A percentile compares a stretch with the other conserved stretches of the same genome.
These are phyloP conservation scores for Odontomyia ornata DNA, from an alignment of 2,888 invertebrate species.

Conservation along the genomic window DNA sequence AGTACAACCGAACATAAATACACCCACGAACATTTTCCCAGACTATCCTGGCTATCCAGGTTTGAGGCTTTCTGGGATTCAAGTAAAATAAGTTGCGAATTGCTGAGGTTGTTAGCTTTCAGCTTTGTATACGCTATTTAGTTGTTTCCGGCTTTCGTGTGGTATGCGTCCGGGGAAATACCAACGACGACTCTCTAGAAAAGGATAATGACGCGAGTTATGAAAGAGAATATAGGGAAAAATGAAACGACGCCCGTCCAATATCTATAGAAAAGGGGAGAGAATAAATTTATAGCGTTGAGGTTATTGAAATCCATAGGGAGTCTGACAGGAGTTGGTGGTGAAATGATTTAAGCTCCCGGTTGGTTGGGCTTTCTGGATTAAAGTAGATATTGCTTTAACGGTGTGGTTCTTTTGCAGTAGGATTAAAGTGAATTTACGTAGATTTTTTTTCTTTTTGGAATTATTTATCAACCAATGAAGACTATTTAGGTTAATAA, in stretches of 20 bases:
- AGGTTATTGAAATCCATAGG: conserved; percentile 15
- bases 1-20: not conserved
- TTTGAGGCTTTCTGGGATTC: not conserved
- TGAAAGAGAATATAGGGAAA: not conserved
- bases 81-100: not conserved
- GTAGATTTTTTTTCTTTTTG: too few relatives aligned
- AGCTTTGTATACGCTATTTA: not conserved
- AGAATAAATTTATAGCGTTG: conserved; percentile 24
- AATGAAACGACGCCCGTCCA: not conserved
- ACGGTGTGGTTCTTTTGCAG: too few relatives aligned
- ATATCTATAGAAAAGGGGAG: not conserved
- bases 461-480: too few relatives aligned
- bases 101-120: not conserved
- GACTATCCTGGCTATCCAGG: not conserved
- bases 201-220: not conserved
- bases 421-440: too few relatives aligned
- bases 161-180: not conserved
- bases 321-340: conserved; percentile 3
- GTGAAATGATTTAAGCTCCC: too few relatives aligned
- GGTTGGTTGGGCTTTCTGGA: too few relatives aligned
- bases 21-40: not conserved
- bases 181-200: not conserved
- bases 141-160: conserved; percentile 8
- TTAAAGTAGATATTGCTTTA: too few relatives aligned
- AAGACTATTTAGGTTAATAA: too few relatives aligned